Base-by-base conservation (phyloP, 2,888 invertebrate genomes). In the Oeneis ivallda region DNA sequence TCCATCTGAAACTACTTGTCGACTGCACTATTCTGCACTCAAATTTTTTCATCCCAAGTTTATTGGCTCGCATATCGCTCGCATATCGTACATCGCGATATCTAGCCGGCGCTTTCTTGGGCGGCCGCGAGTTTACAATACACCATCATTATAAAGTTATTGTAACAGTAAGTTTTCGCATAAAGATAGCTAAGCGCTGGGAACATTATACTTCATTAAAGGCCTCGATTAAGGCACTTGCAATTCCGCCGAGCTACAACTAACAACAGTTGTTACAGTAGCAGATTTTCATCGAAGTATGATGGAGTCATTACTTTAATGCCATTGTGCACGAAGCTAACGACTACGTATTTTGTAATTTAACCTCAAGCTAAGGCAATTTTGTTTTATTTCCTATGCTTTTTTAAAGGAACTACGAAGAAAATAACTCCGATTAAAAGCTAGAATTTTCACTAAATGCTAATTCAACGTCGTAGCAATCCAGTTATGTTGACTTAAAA, bases 281-380 rank as follows among this genome's bases (percentile, higher is more conserved):
- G 45, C 43, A 62, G 62, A 62, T 64, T 71, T 64, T 54, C 68
- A 66, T 66, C 58, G 66, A 60, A 66, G 69, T 60, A 65, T 71
- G 64, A 71, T 68, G 68, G 67, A 71, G 69, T 66, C 69, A 67
- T 71, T 71, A 71, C 69, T 69, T 64, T 67, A 67, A 69, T 69
- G 69, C 64, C 64, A 56, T 52, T 45, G 60, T 68, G 56, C 65
- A 54, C 67, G 67, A 60, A 64, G 67, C 66, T 67, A 69, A 66
- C 70, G 65, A 71, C 65, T 60, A 59, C 57, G 49, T 64, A 59
- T 54, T 54, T 54, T 54, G 54, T 62, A 62, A 62, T 54, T 62
- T 62, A 34, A 61, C 50, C 61, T 61, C 61, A 17, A 37, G 47
- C 11, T 7, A 19, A 52, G 52, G 61, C 41, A 52, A 61, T 41